Evolutionary conservation across 2,888 invertebrate species (phyloP).

Genomic region (Serrognathus titanus): DNA sequence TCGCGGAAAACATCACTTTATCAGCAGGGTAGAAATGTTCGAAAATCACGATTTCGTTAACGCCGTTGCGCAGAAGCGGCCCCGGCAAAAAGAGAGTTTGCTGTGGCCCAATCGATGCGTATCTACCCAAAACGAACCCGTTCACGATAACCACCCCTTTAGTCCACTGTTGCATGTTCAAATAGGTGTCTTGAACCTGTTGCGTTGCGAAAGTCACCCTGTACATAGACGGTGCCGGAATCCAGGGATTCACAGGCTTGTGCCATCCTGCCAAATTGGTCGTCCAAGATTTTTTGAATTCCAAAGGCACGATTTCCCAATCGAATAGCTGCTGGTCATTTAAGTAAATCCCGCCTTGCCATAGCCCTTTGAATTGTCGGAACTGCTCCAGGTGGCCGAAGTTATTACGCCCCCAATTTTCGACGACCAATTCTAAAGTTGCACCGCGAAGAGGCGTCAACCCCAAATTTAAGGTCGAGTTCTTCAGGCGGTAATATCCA

Average conservation of each 20-base stretch:
- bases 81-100: conserved; percentile 80
- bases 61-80: conserved; percentile 60
- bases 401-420: conserved; percentile 82
- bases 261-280: conserved; percentile 40
- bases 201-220: conserved; percentile 51
- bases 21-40: conserved; percentile 39
- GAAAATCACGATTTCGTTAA: conserved; percentile 43
- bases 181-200: conserved; percentile 67
- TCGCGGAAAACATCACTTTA: conserved; percentile 32
- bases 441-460: conserved; percentile 25
- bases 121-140: conserved; percentile 81
- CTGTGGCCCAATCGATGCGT: conserved; percentile 80
- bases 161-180: conserved; percentile 76
- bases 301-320: conserved; percentile 53
- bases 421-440: conserved; percentile 52
- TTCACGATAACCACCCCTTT: conserved; percentile 85
- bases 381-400: conserved; percentile 49
- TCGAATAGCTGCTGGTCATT: conserved; percentile 44
- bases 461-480: conserved; percentile 33
- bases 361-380: conserved; percentile 43
- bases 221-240: conserved; percentile 56
- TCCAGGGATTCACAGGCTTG: conserved; percentile 24
- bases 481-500: conserved; percentile 41
- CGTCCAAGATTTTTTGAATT: conserved; percentile 52
- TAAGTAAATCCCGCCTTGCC: conserved; percentile 48